phyloP scores from a whole-genome alignment of 2,888 invertebrate species.

The Dryadula phaetusa region DNA sequence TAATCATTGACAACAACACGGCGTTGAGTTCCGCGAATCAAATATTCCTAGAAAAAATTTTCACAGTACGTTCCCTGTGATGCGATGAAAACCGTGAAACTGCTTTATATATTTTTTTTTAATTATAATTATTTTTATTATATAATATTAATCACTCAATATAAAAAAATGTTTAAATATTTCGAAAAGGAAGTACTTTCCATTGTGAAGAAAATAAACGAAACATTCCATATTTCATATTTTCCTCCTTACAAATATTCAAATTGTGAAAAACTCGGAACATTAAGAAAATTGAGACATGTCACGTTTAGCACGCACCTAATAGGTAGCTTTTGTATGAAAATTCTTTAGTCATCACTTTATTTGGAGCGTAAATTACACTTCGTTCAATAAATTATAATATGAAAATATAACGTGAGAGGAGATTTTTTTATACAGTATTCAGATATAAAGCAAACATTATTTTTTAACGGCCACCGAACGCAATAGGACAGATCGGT shows the following conservation, averaged over 20 bases:
- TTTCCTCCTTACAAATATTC: constrained; percentile 23
- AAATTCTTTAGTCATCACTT: constrained; percentile 24
- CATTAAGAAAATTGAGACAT: constrained; percentile 24
- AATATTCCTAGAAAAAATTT: too few species aligned
- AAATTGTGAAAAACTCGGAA: constrained; percentile 16
- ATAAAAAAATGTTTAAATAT: constrained; percentile 1
- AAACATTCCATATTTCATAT: constrained; percentile 9
- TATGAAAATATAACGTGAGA: neutral
- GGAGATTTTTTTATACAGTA: neutral
- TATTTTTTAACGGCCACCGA: too few species aligned
- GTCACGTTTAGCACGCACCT: constrained; percentile 22
- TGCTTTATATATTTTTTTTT: too few species aligned
- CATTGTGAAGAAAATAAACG: constrained; percentile 7
- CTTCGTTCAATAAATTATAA: constrained; percentile 10
- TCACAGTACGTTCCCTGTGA: too few species aligned
- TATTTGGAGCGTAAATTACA: constrained; percentile 24
- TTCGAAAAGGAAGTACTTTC: neutral
- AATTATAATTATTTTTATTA: too few species aligned
- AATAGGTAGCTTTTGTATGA: constrained; percentile 19
- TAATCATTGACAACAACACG: too few species aligned
- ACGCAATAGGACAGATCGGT: too few species aligned
- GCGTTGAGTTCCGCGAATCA: neutral
- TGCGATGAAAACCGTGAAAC: too few species aligned
- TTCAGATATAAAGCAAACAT: too few species aligned
- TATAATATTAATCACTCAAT: neutral